A percentile compares a stretch with the other conserved stretches of the same genome.
Evolutionary conservation across 2,113 vertebrate genomes (phyloP).

Genomic region (Ceuthmochares aereus): DNA sequence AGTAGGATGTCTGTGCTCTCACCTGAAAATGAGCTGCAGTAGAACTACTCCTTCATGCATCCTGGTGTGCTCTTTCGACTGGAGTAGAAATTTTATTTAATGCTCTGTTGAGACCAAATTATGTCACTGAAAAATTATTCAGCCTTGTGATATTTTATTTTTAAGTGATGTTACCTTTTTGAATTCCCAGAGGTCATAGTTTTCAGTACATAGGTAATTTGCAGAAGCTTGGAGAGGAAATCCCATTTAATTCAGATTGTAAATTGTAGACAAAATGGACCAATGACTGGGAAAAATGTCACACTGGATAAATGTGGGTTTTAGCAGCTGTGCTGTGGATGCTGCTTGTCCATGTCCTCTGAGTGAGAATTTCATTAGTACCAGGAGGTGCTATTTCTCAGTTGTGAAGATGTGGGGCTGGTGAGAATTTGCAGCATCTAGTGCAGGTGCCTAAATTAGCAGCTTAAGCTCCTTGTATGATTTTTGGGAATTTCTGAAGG

Average conservation of each 20-base stretch:
- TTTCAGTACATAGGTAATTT: conserved; percentile 15
- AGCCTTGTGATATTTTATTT: conserved; percentile 47
- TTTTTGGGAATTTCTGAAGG: background rate
- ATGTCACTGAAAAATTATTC: conserved; percentile 32
- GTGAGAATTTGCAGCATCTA: accelerated
- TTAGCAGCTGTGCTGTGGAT: background rate
- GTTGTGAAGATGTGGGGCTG: background rate
- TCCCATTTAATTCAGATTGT: background rate
- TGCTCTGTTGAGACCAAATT: conserved; percentile 25
- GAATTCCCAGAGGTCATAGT: conserved; percentile 31
- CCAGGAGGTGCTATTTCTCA: background rate
- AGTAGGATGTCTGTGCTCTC: background rate
- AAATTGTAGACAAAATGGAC: background rate
- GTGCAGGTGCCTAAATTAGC: background rate
- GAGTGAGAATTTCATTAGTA: background rate
- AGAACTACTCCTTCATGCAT: background rate
- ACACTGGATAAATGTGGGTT: background rate
- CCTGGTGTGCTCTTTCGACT: background rate
- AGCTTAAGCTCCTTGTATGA: accelerated
- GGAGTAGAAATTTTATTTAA: conserved; percentile 18
- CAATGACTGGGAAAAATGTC: background rate
- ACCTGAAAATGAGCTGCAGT: background rate
- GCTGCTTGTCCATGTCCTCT: background rate
- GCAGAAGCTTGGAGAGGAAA: conserved; percentile 3
- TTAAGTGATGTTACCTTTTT: conserved; percentile 45